Evolutionary conservation across 2,113 vertebrate species (phyloP).

Genomic region (Murina feae): DNA sequence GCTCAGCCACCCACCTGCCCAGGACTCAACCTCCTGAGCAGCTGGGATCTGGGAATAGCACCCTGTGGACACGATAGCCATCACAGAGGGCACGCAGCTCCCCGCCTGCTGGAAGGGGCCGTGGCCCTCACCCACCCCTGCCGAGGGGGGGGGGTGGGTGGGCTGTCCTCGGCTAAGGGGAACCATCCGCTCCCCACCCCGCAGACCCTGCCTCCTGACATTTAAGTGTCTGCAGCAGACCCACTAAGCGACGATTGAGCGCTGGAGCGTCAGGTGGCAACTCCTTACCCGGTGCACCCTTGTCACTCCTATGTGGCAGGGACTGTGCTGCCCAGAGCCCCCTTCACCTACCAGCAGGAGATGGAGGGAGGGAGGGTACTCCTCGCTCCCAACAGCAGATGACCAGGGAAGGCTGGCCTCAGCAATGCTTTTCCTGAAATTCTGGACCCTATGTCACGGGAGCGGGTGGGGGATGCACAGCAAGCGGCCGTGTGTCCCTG

Average conservation of each 20-base stretch:
- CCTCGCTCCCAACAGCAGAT: not conserved
- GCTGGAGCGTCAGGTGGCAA: not conserved
- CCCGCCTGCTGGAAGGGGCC: rapidly evolving
- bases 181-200: conserved; percentile 25
- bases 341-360: not conserved
- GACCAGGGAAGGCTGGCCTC: not conserved
- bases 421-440: not conserved
- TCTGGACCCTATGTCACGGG: not conserved
- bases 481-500: not conserved
- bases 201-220: conserved; percentile 53
- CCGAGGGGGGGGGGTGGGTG: no score
- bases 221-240: conserved; percentile 64
- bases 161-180: not conserved
- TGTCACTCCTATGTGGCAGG: conserved; percentile 36
- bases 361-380: no score
- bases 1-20: no score
- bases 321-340: conserved; percentile 63
- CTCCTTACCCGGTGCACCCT: conserved; percentile 41
- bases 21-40: not conserved
- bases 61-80: not conserved
- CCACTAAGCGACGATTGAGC: conserved; percentile 53
- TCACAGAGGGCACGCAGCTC: not conserved
- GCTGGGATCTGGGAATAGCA: no score
- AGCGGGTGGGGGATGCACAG: not conserved
- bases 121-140: no score